phyloP scores from a whole-genome alignment of 2,888 invertebrate species.

The Abrostola tripartita region DNA sequence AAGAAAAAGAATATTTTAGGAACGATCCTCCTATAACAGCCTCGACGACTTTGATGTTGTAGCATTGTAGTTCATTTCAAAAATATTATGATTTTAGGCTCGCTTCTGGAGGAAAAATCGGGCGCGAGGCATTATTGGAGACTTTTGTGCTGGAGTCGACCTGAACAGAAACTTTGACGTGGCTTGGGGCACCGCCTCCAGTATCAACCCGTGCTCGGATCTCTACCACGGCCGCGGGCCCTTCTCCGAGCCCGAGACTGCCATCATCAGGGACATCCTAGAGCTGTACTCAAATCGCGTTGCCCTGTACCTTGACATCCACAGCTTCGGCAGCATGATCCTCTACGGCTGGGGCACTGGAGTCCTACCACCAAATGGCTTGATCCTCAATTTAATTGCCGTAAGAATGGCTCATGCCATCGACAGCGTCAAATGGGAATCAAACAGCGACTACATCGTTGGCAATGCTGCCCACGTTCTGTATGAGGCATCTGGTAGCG shows the following conservation, averaged over 20 bases:
- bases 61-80: no score
- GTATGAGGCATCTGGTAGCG: constrained; percentile 89
- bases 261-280: constrained; percentile 88
- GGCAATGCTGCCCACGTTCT: constrained; percentile 83
- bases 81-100: no score
- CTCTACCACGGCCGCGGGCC: constrained; percentile 89
- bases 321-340: constrained; percentile 92
- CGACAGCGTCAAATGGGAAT: constrained; percentile 78
- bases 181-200: constrained; percentile 89
- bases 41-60: no score
- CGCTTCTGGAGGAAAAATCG: constrained; percentile 92
- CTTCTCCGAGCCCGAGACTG: constrained; percentile 91
- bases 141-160: constrained; percentile 90
- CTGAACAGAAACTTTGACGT: constrained; percentile 93
- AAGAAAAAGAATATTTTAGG: no score
- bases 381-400: constrained; percentile 75
- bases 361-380: constrained; percentile 82
- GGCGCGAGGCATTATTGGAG: constrained; percentile 62
- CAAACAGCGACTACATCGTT: constrained; percentile 80
- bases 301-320: constrained; percentile 91
- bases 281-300: constrained; percentile 78
- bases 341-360: constrained; percentile 76
- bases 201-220: constrained; percentile 86
- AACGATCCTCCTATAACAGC: no score
- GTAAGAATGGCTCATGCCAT: constrained; percentile 81